Base-by-base conservation (phyloP, 2,113 vertebrate genomes). In the Jaculus jaculus region DNA sequence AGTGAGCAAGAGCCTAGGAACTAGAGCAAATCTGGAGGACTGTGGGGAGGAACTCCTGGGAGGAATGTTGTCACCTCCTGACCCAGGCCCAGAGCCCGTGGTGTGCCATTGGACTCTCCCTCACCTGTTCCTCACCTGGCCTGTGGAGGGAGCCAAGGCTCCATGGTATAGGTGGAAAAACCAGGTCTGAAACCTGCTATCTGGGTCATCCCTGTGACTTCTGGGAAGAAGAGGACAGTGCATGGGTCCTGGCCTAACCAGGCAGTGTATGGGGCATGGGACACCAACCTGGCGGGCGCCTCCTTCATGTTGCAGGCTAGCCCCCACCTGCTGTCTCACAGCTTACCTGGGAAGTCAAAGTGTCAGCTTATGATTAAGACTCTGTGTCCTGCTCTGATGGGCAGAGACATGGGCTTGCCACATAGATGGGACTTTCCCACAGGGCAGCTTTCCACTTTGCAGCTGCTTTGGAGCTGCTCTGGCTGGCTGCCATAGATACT, bases 71-170 rank as follows among this genome's bases (percentile, higher is more conserved):
- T 1, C 0, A 3, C 13, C 0, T n/a, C 20, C 18, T 1, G 30
- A 16, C 80, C n/a, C 63, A 74, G 69, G 58, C 7, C 71, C 26
- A 3, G 16, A 42, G 39, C 63, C 1, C 3, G 68, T 1, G 0
- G 28, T 17, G 47, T 7, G 1, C 0, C 0, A 26, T 1, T 1
- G 32, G 24, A 0, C 10, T 0, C 7, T 37, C 60, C 39, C 63
- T 18, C 34, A 32, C 3, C 20, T 9, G 0, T 23, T 32, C 37
- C 20, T 71, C 8, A 24, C 60, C 30, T 28, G 51, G 8, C 20
- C 37, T 4, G 20, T 51, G 11, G 16, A 24, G 68, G 72, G 37
- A 61, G 68, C 58, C 10, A 8, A 26, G n/a, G 32, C 32, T 23
- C 47, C 2, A 4, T 1, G 2, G 0, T 2, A 1, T 39, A 9